Evolutionary conservation across 2,113 vertebrate species (phyloP).

Genomic region (Caloenas nicobarica): DNA sequence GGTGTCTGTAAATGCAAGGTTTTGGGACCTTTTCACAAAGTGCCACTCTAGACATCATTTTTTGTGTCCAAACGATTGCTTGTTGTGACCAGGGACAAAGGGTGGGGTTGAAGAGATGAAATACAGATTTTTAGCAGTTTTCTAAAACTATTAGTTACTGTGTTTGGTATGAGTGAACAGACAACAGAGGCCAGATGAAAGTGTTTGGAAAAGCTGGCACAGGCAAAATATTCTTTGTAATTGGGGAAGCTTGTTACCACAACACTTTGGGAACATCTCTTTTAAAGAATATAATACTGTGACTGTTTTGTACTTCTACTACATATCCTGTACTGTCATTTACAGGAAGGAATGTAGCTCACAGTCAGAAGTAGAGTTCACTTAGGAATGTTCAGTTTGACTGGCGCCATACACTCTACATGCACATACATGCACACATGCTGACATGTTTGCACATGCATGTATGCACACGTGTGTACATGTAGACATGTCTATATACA

Average conservation of each 20-base stretch:
- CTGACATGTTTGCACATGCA: neutral
- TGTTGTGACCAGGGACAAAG: neutral
- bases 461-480: neutral
- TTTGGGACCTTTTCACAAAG: neutral
- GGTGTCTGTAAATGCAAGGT: neutral
- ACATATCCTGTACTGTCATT: neutral
- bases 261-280: neutral
- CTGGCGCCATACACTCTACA: neutral
- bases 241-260: neutral
- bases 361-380: neutral
- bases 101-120: neutral
- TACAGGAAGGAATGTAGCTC: neutral
- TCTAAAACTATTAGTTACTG: neutral
- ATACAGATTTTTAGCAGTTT: neutral
- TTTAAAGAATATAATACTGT: neutral
- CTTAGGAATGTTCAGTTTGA: neutral
- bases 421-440: rapidly evolving
- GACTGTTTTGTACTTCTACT: neutral
- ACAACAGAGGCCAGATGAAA: neutral
- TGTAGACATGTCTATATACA: neutral
- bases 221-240: neutral
- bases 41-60: neutral
- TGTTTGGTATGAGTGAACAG: neutral
- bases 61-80: neutral
- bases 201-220: neutral